phyloP scores from a whole-genome alignment of 2,797 vertebrate species.

The Protonibea diacanthus region DNA sequence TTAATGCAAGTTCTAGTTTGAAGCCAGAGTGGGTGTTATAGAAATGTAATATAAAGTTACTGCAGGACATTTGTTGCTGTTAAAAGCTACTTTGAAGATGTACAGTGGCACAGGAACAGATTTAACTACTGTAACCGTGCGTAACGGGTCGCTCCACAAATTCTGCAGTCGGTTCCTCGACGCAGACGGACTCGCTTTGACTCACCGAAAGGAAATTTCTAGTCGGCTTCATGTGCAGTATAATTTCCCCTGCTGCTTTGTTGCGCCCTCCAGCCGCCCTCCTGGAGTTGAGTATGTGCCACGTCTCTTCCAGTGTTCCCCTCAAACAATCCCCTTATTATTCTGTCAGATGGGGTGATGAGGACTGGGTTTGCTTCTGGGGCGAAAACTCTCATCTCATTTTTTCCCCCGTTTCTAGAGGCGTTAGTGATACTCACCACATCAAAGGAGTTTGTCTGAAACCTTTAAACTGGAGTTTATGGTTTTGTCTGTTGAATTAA shows the following conservation, averaged over 20 bases:
- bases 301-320: slow-evolving; percentile 82
- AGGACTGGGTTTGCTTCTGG: background rate
- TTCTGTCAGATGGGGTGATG: slow-evolving; percentile 19
- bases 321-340: slow-evolving; percentile 68
- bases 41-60: background rate
- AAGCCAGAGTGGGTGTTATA: no score
- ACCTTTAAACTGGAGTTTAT: background rate
- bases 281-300: slow-evolving; percentile 77
- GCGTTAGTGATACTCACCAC: background rate
- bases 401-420: background rate
- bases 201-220: slow-evolving; percentile 14
- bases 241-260: slow-evolving; percentile 26
- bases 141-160: background rate
- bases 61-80: background rate
- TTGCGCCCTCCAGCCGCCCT: slow-evolving; percentile 62
- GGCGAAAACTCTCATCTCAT: background rate
- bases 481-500: background rate
- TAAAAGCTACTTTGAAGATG: background rate
- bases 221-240: background rate
- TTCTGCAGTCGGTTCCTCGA: background rate
- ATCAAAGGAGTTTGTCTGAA: background rate
- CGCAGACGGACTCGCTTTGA: background rate
- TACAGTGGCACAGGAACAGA: background rate
- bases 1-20: no score
- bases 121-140: background rate